These are phyloP conservation scores for Cynaeus angustus DNA, from an alignment of 2,888 invertebrate species.

Conservation along the genomic window DNA sequence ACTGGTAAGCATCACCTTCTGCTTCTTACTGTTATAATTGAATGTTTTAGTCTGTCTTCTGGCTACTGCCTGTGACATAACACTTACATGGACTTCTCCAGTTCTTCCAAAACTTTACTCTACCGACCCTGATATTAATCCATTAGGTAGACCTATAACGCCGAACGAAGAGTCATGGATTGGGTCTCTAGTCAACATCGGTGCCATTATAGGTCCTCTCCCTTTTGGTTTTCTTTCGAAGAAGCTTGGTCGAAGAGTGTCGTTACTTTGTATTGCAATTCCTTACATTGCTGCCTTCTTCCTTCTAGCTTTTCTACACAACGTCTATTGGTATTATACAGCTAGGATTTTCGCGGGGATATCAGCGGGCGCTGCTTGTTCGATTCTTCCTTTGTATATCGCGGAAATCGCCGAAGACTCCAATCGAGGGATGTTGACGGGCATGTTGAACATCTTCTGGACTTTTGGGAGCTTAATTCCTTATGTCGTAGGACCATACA, in stretches of 20 bases:
- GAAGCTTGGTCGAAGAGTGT: slow-evolving; percentile 28
- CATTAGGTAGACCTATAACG: slow-evolving; percentile 14
- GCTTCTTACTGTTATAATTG: background rate
- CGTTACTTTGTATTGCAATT: slow-evolving; percentile 24
- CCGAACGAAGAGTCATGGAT: slow-evolving; percentile 73
- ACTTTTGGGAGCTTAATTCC: slow-evolving; percentile 79
- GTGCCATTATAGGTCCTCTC: slow-evolving; percentile 30
- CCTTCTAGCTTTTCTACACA: slow-evolving; percentile 16
- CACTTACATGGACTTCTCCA: slow-evolving; percentile 47
- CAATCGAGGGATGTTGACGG: slow-evolving; percentile 78
- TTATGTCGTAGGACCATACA: slow-evolving; percentile 81
- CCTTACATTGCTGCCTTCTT: slow-evolving; percentile 25
- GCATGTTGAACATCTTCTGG: slow-evolving; percentile 77
- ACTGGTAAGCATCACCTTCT: background rate
- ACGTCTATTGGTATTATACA: slow-evolving; percentile 38
- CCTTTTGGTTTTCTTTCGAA: slow-evolving; percentile 25
- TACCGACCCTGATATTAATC: slow-evolving; percentile 32
- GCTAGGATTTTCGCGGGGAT: slow-evolving; percentile 70
- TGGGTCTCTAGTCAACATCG: slow-evolving; percentile 66
- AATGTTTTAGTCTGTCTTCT: slow-evolving; percentile 38
- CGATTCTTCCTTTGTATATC: slow-evolving; percentile 87
- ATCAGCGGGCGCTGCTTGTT: slow-evolving; percentile 79
- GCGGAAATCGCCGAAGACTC: slow-evolving; percentile 88
- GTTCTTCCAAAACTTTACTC: slow-evolving; percentile 45
- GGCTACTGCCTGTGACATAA: slow-evolving; percentile 40